Base-by-base conservation (phyloP, 2,888 invertebrate species). In the Patella pellucida region DNA sequence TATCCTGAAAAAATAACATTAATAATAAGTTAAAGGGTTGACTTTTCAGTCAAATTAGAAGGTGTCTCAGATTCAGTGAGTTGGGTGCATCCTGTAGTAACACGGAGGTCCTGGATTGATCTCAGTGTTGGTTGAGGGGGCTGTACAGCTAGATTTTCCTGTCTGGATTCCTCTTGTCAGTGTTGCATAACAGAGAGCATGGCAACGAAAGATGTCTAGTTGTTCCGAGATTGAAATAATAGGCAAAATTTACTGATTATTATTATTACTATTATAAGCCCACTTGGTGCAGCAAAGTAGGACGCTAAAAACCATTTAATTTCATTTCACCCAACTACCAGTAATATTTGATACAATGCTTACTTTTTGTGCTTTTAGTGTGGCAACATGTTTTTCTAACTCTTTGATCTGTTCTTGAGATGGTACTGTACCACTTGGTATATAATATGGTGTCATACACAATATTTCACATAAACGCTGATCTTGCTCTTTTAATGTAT, bases 371-470 rank as follows among this genome's bases (percentile, higher is more conserved):
- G 80, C 78, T 52, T 84, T 78, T 5, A 89, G 81, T 51, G 87
- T 85, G 23, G 89, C 87, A 7, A 90, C 84, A 82, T 90, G 90
- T 67, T 85, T 80, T 74, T 89, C 85, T 19, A 90, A 82, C 16
- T 85, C 85, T 19, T 85, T 79, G 27, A 91, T 82, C 78, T 89
- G 87, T 62, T 88, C 87, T 50, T 82, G 76, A 9, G 85, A 81
- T 0, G 90, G 90, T 5, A 87, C 86, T n/a, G 81, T 78, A n/a
- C 85, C 85, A 9, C 85, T 83, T 0, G 89, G 87, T 56, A 90
- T 86, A 79, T 90, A 90, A 76, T 88, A 89, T 0, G 90, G 89
- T 2, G 88, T 89, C 52, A 83, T 82, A 75, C 85, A 85, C 77
- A 91, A 78, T 7, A 82, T 76, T 68, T 88, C 88, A 85, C 90